Percentiles rank a stretch among this genome's conserved stretches.
Evolutionary conservation across 2,113 vertebrate genomes (phyloP).

Genomic region (Perca schrenkii): DNA sequence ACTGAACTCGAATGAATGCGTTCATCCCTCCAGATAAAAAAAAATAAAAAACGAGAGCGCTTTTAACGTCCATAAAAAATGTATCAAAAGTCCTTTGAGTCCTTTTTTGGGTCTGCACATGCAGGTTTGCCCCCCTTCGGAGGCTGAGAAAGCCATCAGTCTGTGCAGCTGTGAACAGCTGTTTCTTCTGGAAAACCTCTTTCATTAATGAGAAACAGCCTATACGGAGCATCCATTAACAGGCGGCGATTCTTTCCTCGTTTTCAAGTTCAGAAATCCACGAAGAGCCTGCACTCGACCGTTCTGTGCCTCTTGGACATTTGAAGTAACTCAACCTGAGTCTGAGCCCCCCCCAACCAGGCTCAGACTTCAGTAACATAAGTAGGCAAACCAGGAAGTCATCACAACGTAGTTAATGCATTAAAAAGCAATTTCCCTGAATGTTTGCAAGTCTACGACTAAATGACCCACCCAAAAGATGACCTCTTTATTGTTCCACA

Average conservation of each 20-base stretch:
- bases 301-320: slow-evolving; percentile 27
- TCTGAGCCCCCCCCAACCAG: slow-evolving; percentile 30
- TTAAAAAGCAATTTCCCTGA: slow-evolving; percentile 76
- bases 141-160: slow-evolving; percentile 31
- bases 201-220: slow-evolving; percentile 59
- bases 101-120: slow-evolving; percentile 38
- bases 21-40: slow-evolving; percentile 53
- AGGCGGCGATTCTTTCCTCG: slow-evolving; percentile 25
- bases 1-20: slow-evolving; percentile 51
- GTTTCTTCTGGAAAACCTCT: slow-evolving; percentile 36
- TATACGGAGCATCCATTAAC: slow-evolving; percentile 37
- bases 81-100: slow-evolving; percentile 69
- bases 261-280: slow-evolving; percentile 27
- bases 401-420: slow-evolving; percentile 30
- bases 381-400: slow-evolving; percentile 37
- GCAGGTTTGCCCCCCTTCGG: slow-evolving; percentile 28
- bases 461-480: slow-evolving; percentile 43
- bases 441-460: slow-evolving; percentile 65
- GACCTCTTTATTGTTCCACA: slow-evolving; percentile 53
- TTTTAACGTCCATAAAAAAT: slow-evolving; percentile 70
- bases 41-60: slow-evolving; percentile 50
- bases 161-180: slow-evolving; percentile 4
- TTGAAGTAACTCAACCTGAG: slow-evolving; percentile 41
- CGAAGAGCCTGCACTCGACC: neutral
- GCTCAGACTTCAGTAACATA: slow-evolving; percentile 25